Evolutionary conservation across 2,888 invertebrate species (phyloP), one percentile per base, ranked within the genome.

Genomic region (Notocelia uddmanniana): DNA sequence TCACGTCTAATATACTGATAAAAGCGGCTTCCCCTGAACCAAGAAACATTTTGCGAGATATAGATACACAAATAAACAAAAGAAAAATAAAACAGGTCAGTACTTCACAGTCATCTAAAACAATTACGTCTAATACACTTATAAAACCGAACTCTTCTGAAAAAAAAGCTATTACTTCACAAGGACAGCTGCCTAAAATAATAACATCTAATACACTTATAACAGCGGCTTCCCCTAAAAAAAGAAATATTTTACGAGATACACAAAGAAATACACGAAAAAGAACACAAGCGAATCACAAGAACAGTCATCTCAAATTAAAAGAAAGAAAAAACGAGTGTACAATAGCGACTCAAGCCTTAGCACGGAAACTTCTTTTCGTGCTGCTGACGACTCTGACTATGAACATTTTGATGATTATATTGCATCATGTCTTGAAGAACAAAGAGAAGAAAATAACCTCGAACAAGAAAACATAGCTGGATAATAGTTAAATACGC

Each of bases 381-480:
- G 18, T 50, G 57, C 31, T 57, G 57, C n/a, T 45, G 45, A 45
- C 45, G 45, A 45, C 45, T 45, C 45, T 45, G 15, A 45, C 45
- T 45, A 45, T 55, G 55, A 55, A 55, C 11, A 55, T 55, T 55
- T 55, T 26, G 55, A 55, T 55, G 23, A 9, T 55, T 55, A 55
- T 55, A 55, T 55, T 55, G 13, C 11, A 55, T 55, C 55, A 55
- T 55, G 55, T 26, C 26, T 55, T 26, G 55, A 26, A 55, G 55
- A 55, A 55, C 26, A 55, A 55, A 55, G 15, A 26, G 26, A 26
- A 55, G 55, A 55, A 26, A 55, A 55, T 55, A 15, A 55, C 26
- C 55, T 55, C 55, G 55, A 26, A 26, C 55, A 55, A 55, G 55
- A 55, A 55, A 55, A 55, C 26, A 60, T 60, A 45, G n/a, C n/a